Percentiles rank a stretch among this genome's conserved stretches.
These are phyloP conservation scores for Drosophila acutilabella DNA, from an alignment of 2,888 invertebrate species.

Conservation along the genomic window DNA sequence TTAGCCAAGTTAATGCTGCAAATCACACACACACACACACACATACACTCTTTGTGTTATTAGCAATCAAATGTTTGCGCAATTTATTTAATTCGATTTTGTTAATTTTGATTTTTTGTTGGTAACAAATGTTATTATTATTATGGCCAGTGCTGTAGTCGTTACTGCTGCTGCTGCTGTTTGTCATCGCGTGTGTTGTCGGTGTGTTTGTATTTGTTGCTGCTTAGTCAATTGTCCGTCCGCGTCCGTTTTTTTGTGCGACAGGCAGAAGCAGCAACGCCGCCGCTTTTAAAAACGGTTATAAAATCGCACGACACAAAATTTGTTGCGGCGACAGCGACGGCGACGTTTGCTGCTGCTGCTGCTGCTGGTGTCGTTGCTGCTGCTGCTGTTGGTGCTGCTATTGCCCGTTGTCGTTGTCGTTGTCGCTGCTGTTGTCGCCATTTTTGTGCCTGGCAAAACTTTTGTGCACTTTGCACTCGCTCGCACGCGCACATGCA, in stretches of 20 bases:
- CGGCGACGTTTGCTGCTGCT: constrained; percentile 22
- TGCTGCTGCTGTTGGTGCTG: constrained; percentile 37
- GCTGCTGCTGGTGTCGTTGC: constrained; percentile 26
- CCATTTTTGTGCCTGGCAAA: constrained; percentile 72
- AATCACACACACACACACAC: constrained; percentile 21
- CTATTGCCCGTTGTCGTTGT: constrained; percentile 37
- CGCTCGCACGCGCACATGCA: constrained; percentile 56
- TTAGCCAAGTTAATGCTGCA: constrained; percentile 9
- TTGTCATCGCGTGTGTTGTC: constrained; percentile 12
- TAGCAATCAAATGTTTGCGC: constrained; percentile 14
- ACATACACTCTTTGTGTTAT: constrained; percentile 7
- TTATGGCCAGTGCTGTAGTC: constrained; percentile 12
- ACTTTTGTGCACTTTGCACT: constrained; percentile 77
- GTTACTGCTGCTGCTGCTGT: not conserved
- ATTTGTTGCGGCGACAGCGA: constrained; percentile 45
- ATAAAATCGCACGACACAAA: constrained; percentile 73
- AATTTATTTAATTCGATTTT: constrained; percentile 17
- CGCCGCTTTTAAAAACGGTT: constrained; percentile 74
- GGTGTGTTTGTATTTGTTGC: constrained; percentile 9
- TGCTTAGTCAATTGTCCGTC: constrained; percentile 26
- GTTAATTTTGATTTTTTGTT: not conserved
- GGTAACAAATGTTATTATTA: constrained; percentile 10
- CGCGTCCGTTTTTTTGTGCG: constrained; percentile 44
- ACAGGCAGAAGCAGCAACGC: constrained; percentile 59
- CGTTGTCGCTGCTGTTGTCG: constrained; percentile 60